Conservation (phyloP, 2,888 invertebrate species). For the Barypeithes pellucidus region DNA sequence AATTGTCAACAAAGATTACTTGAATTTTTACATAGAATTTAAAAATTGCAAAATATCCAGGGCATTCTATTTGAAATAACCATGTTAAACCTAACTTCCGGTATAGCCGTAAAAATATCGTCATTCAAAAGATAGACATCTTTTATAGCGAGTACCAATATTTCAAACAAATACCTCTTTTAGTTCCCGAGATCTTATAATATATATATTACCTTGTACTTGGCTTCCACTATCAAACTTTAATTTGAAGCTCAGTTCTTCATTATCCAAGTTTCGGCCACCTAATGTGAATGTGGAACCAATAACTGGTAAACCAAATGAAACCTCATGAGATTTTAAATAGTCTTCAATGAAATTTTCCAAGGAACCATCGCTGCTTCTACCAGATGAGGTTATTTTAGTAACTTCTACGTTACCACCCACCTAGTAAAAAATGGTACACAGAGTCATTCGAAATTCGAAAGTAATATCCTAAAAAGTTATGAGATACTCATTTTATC, state of each 20-base stretch:
- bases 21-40: too few species aligned
- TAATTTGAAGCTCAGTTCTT: slow-evolving; percentile 82
- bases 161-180: too few species aligned
- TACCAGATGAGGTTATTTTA: slow-evolving; percentile 37
- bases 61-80: too few species aligned
- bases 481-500: too few species aligned
- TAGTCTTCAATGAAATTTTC: slow-evolving; percentile 81
- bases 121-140: too few species aligned
- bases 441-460: not conserved
- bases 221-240: slow-evolving; percentile 72
- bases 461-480: too few species aligned
- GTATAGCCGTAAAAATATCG: too few species aligned
- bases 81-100: too few species aligned
- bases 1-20: too few species aligned
- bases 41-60: too few species aligned
- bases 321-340: slow-evolving; percentile 83
- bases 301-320: slow-evolving; percentile 82
- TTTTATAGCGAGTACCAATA: too few species aligned
- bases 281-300: slow-evolving; percentile 83
- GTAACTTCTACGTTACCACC: slow-evolving; percentile 46
- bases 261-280: slow-evolving; percentile 83
- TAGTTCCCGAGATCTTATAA: too few species aligned
- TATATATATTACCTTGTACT: slow-evolving; percentile 63
- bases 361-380: slow-evolving; percentile 42
- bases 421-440: slow-evolving; percentile 22